A percentile compares a stretch with the other conserved stretches of the same genome.
phyloP scores from a whole-genome alignment of 2,888 invertebrate genomes.

The Aspidiotus destructor region DNA sequence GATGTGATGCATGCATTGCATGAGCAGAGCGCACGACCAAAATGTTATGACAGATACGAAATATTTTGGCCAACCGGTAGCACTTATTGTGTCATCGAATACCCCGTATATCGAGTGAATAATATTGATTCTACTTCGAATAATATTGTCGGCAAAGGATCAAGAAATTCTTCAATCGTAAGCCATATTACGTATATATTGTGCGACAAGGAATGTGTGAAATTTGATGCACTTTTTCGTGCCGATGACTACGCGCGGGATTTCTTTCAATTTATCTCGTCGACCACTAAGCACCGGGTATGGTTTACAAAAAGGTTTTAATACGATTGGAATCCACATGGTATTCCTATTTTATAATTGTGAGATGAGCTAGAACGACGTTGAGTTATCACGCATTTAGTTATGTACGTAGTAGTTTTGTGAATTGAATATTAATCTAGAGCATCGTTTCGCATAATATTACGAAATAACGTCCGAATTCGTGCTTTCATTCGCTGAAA shows the following conservation, averaged over 20 bases:
- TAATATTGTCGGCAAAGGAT: neutral
- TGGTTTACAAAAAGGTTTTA: no score
- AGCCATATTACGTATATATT: no score
- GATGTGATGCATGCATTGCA: no score
- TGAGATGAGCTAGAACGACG: no score
- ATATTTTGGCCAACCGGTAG: neutral
- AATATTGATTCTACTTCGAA: neutral
- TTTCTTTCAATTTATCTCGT: constrained; percentile 4
- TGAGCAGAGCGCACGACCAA: neutral
- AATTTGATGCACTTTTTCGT: neutral
- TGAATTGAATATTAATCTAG: no score
- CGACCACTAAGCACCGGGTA: neutral
- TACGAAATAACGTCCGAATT: no score
- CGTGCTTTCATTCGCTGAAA: no score
- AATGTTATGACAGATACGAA: neutral
- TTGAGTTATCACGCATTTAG: no score
- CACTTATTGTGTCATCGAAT: neutral
- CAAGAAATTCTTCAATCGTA: neutral
- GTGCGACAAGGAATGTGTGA: neutral
- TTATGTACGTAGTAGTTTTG: no score
- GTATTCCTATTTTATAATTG: no score
- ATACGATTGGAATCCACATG: no score
- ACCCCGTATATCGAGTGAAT: neutral
- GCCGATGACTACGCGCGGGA: neutral
- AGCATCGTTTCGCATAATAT: no score